Evolutionary conservation across 2,113 vertebrate genomes (phyloP).

Genomic region (Pygoscelis antarcticus): DNA sequence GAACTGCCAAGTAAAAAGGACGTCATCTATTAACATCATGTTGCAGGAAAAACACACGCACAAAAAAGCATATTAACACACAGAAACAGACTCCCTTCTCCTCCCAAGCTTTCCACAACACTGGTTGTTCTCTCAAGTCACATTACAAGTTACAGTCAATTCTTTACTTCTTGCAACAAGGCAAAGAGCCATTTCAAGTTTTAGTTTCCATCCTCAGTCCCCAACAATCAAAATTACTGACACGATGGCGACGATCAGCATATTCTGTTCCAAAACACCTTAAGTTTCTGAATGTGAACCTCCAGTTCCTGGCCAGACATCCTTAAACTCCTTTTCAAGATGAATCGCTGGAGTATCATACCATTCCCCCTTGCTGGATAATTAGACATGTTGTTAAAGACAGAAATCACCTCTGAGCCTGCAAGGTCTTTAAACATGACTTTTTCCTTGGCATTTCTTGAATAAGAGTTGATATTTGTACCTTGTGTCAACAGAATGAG

Average conservation of each 20-base stretch:
- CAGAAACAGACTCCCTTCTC: background rate
- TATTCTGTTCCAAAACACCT: background rate
- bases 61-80: background rate
- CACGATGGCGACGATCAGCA: fast-evolving
- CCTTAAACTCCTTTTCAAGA: background rate
- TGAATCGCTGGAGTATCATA: background rate
- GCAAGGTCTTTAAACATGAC: background rate
- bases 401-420: background rate
- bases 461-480: background rate
- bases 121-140: background rate
- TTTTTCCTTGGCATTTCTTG: background rate
- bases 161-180: background rate
- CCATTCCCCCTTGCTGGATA: background rate
- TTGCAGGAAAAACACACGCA: background rate
- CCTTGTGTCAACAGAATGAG: background rate
- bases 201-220: background rate
- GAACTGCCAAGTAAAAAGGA: background rate
- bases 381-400: background rate
- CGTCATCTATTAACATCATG: background rate
- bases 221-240: background rate
- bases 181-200: background rate
- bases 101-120: background rate
- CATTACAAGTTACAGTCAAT: background rate
- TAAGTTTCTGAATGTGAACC: background rate
- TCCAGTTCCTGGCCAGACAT: background rate